These are phyloP conservation scores for Clarias laeviceps DNA, from an alignment of 2,797 vertebrate species.

Conservation along the genomic window DNA sequence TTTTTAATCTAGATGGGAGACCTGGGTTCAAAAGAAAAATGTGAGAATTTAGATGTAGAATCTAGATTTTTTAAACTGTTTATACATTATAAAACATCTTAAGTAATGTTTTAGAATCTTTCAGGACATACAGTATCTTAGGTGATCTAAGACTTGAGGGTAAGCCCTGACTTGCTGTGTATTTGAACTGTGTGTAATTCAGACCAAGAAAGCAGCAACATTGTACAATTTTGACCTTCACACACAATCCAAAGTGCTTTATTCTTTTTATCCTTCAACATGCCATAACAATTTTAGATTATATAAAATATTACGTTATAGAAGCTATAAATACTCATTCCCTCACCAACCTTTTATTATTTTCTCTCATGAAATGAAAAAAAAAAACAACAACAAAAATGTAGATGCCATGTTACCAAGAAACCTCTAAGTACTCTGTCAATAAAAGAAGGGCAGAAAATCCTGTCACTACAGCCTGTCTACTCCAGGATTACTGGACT, in stretches of 20 bases:
- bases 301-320: neutral
- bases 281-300: neutral
- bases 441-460: neutral
- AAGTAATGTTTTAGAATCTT: no score
- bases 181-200: no score
- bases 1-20: no score
- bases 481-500: neutral
- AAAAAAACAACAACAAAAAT: neutral
- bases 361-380: neutral
- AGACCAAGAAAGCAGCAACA: no score
- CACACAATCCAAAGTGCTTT: neutral
- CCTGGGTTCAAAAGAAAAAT: no score
- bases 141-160: no score
- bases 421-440: neutral
- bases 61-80: no score
- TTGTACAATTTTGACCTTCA: no score
- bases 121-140: no score
- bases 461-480: neutral
- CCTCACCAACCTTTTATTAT: neutral
- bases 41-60: no score
- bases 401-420: neutral
- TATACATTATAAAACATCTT: no score
- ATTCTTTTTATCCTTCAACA: neutral
- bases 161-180: no score
- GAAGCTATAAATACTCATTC: neutral